These are phyloP conservation scores for Gallinago nigripennis DNA, from an alignment of 2,797 vertebrate genomes.

Conservation along the genomic window DNA sequence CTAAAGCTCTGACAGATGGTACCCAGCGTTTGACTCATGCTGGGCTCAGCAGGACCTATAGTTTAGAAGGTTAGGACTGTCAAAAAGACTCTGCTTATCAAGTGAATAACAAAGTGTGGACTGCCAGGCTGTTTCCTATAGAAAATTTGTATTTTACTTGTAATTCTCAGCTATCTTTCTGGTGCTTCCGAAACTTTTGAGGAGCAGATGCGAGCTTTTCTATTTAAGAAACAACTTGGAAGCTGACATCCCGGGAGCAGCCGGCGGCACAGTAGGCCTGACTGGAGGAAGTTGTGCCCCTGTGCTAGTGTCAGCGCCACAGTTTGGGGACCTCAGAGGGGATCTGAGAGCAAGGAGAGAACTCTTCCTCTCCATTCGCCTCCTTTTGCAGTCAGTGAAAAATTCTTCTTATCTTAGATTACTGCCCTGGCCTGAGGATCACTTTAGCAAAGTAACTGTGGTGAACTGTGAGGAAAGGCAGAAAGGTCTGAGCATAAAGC, in stretches of 20 bases:
- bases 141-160: slow-evolving; percentile 85
- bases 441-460: neutral
- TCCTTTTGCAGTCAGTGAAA: slow-evolving; percentile 13
- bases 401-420: neutral
- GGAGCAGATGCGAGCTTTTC: slow-evolving; percentile 34
- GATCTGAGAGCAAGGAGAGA: slow-evolving; percentile 25
- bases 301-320: neutral
- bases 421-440: neutral
- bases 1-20: slow-evolving; percentile 97
- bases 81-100: slow-evolving; percentile 96
- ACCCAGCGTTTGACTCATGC: slow-evolving; percentile 91
- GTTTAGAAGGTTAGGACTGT: slow-evolving; percentile 98
- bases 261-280: slow-evolving; percentile 52
- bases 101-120: slow-evolving; percentile 92
- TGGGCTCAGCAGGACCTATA: slow-evolving; percentile 93
- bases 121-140: slow-evolving; percentile 89
- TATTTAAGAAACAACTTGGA: slow-evolving; percentile 49
- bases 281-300: slow-evolving; percentile 22
- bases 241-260: slow-evolving; percentile 52
- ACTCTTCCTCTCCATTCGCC: neutral
- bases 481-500: neutral
- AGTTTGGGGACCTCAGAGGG: slow-evolving; percentile 31
- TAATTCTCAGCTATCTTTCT: slow-evolving; percentile 59
- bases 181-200: slow-evolving; percentile 64
- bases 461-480: slow-evolving; percentile 9